A percentile compares a stretch with the other conserved stretches of the same genome.
These are phyloP conservation scores for Myotis myotis DNA, from an alignment of 2,797 vertebrate species.

Conservation along the genomic window DNA sequence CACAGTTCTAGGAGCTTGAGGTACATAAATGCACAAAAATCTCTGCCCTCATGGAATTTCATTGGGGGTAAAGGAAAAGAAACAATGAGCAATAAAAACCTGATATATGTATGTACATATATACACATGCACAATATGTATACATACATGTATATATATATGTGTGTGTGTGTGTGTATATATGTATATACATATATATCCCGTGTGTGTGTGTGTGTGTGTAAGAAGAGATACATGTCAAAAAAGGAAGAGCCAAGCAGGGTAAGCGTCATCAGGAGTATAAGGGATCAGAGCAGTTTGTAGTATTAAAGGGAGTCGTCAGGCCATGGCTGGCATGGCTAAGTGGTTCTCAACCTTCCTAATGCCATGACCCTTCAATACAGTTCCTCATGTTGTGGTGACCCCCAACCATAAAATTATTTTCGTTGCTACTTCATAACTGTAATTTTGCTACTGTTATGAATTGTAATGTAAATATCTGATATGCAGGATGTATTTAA, in stretches of 20 bases:
- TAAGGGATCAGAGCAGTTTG: neutral
- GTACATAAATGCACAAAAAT: neutral
- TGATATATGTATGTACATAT: neutral
- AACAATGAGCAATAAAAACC: neutral
- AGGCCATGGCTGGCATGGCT: too few relatives aligned
- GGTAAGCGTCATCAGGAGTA: neutral
- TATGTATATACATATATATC: neutral
- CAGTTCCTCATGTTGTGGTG: too few relatives aligned
- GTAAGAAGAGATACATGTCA: neutral
- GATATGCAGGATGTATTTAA: too few relatives aligned
- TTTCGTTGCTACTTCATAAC: too few relatives aligned
- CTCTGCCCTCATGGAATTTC: neutral
- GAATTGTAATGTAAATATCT: too few relatives aligned
- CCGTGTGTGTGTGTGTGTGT: neutral
- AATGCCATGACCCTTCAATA: too few relatives aligned
- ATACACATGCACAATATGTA: neutral
- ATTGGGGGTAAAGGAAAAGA: neutral
- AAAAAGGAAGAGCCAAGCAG: neutral
- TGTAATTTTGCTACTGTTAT: too few relatives aligned
- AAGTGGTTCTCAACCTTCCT: too few relatives aligned
- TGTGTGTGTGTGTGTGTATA: accelerated
- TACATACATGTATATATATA: neutral
- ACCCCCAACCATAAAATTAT: too few relatives aligned
- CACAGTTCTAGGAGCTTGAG: neutral
- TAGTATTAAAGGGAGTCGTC: neutral